These are phyloP conservation scores for Uropsilus gracilis DNA, from an alignment of 2,113 vertebrate genomes.

Conservation along the genomic window DNA sequence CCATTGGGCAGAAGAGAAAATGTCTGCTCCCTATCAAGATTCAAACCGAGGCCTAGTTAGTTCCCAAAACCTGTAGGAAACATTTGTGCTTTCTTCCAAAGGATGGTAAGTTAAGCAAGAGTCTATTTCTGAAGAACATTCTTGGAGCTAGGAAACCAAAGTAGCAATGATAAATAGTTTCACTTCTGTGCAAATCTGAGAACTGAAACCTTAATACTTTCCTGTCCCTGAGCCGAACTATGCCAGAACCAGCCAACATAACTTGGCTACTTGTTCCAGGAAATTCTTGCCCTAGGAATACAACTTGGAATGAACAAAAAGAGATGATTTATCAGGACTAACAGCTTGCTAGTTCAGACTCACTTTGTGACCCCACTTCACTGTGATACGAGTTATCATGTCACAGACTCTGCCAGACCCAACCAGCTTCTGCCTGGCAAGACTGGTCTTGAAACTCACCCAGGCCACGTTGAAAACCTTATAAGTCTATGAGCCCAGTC, in stretches of 20 bases:
- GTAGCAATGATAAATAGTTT: conserved; percentile 8
- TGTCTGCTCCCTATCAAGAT: background rate
- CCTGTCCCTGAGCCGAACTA: background rate
- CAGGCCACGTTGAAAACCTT: background rate
- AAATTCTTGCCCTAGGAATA: conserved; percentile 4
- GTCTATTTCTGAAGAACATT: conserved; percentile 2
- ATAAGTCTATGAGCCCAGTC: background rate
- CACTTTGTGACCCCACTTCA: background rate
- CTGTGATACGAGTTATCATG: background rate
- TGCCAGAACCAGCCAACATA: background rate
- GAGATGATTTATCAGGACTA: background rate
- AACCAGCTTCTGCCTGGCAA: background rate
- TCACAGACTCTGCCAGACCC: background rate
- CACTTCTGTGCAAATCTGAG: background rate
- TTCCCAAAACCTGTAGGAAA: background rate
- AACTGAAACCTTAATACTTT: background rate
- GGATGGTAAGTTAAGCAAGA: background rate
- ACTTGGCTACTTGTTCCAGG: background rate
- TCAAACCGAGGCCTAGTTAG: background rate
- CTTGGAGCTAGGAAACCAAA: background rate
- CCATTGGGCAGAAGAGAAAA: background rate
- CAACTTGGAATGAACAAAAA: background rate
- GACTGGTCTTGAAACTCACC: background rate
- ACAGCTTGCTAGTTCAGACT: background rate
- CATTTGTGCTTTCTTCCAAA: background rate